A percentile compares a stretch with the other conserved stretches of the same genome.
Evolutionary conservation across 2,888 invertebrate genomes (phyloP).

Genomic region (Synanthedon andrenaeformis): DNA sequence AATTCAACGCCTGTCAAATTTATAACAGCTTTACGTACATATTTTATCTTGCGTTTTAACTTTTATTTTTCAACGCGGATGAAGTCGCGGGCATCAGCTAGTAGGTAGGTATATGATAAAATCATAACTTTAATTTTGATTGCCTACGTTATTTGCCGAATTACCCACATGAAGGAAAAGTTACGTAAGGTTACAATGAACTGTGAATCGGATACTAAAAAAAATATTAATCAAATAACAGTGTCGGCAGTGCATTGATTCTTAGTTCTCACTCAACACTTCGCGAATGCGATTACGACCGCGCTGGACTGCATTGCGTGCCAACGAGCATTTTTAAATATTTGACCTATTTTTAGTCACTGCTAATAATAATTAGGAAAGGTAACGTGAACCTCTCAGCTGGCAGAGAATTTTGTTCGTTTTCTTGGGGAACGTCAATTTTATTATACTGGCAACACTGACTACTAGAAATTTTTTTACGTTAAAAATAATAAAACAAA

Average conservation of each 20-base stretch:
- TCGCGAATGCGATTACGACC: slow-evolving; percentile 45
- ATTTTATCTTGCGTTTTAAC: no score
- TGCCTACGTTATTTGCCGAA: no score
- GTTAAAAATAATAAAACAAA: background rate
- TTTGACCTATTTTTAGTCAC: slow-evolving; percentile 65
- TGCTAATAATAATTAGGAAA: slow-evolving; percentile 67
- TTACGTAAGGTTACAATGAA: background rate
- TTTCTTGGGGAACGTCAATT: slow-evolving; percentile 16
- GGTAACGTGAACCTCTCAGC: slow-evolving; percentile 64
- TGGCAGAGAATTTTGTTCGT: slow-evolving; percentile 33
- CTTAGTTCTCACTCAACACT: slow-evolving; percentile 19
- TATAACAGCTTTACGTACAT: no score
- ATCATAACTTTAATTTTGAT: no score
- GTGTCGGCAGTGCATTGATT: slow-evolving; percentile 11
- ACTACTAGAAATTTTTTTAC: background rate
- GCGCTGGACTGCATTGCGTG: slow-evolving; percentile 43
- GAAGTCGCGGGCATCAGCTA: no score
- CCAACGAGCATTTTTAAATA: slow-evolving; percentile 62
- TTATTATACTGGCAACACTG: slow-evolving; percentile 27
- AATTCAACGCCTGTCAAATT: no score
- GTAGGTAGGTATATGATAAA: no score
- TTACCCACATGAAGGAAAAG: background rate
- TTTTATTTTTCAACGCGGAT: no score
- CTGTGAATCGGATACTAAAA: background rate
- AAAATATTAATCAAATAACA: background rate